These are phyloP conservation scores for Hippoglossus hippoglossus DNA, from an alignment of 2,797 vertebrate genomes.

Conservation along the genomic window DNA sequence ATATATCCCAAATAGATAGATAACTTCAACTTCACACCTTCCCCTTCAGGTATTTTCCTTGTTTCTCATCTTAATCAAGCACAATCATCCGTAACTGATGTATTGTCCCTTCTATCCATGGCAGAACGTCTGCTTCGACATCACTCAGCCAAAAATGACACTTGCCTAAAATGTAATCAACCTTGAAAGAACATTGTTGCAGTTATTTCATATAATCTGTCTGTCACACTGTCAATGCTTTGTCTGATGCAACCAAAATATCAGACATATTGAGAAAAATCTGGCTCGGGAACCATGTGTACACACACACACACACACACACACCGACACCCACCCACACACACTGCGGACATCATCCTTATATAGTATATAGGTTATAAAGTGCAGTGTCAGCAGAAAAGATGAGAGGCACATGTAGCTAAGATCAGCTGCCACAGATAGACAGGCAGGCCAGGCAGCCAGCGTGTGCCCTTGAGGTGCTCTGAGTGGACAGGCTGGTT, in stretches of 20 bases:
- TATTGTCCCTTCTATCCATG: background rate
- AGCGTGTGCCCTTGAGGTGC: conserved; percentile 69
- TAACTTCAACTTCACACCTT: background rate
- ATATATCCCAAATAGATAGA: too few relatives aligned
- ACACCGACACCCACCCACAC: conserved; percentile 15
- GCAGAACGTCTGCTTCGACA: background rate
- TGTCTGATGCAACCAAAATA: conserved; percentile 6
- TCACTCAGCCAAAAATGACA: too few relatives aligned
- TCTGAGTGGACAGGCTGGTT: conserved; percentile 52
- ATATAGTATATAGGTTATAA: conserved; percentile 36
- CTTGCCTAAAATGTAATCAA: background rate
- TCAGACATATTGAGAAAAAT: conserved; percentile 19
- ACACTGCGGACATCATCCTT: conserved; percentile 33
- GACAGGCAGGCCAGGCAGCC: conserved; percentile 56
- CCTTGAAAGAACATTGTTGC: background rate
- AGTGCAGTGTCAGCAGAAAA: conserved; percentile 69
- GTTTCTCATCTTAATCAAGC: too few relatives aligned
- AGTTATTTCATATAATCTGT: conserved; percentile 6
- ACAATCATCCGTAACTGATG: background rate
- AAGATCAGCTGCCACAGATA: conserved; percentile 69
- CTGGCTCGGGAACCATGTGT: background rate
- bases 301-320: conserved; percentile 16
- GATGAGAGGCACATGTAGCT: conserved; percentile 57
- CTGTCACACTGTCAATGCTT: conserved; percentile 7
- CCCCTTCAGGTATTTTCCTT: too few relatives aligned